These are phyloP conservation scores for Drosophila greeni DNA, from an alignment of 2,888 invertebrate genomes.

Conservation along the genomic window DNA sequence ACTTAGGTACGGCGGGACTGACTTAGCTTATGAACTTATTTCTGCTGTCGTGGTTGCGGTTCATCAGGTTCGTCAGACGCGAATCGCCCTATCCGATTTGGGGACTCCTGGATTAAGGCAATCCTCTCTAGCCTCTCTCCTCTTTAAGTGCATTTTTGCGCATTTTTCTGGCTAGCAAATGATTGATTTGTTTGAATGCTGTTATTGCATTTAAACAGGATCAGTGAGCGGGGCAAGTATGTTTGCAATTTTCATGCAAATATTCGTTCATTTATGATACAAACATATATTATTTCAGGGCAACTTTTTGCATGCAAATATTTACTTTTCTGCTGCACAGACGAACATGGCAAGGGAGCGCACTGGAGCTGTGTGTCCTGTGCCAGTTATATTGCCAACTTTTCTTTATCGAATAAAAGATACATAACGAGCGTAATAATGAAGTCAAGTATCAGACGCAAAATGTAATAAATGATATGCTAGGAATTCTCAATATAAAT, in stretches of 20 bases:
- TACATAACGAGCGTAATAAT: constrained; percentile 46
- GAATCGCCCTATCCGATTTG: background rate
- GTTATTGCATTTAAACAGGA: constrained; percentile 1
- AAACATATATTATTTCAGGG: constrained; percentile 35
- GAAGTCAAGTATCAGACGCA: constrained; percentile 53
- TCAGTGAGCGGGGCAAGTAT: background rate
- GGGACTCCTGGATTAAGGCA: constrained; percentile 25
- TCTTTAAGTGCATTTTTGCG: constrained; percentile 38
- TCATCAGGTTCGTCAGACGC: constrained; percentile 49
- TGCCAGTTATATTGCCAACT: constrained; percentile 4
- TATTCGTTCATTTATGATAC: constrained; percentile 45
- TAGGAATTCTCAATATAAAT: constrained; percentile 45
- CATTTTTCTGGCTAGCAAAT: constrained; percentile 33
- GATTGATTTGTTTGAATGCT: constrained; percentile 31
- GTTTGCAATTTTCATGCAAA: constrained; percentile 16
- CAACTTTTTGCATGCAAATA: constrained; percentile 36
- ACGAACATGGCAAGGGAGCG: background rate
- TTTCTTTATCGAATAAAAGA: constrained; percentile 19
- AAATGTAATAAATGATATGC: constrained; percentile 60
- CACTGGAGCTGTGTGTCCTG: background rate
- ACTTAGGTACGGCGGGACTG: constrained; percentile 41
- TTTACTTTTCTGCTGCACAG: constrained; percentile 35
- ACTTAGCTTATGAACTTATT: constrained; percentile 35
- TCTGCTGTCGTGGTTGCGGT: constrained; percentile 12
- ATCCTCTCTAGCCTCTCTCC: background rate